Evolutionary conservation across 1,140 invertebrate species (phyloP).

Genomic region (Drosophila bipectinata): DNA sequence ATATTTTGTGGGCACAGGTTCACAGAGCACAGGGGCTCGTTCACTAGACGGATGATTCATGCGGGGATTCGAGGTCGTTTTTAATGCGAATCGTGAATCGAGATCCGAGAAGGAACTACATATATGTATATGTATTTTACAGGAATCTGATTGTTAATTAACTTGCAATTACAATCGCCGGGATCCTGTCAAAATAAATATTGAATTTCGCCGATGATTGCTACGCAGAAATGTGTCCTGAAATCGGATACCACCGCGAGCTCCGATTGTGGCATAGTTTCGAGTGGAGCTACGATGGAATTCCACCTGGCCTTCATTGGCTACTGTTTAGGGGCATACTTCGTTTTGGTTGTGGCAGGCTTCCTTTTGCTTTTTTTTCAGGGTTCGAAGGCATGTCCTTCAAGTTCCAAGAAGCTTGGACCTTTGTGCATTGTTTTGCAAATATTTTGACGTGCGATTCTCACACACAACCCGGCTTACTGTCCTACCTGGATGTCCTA

Average conservation of each 20-base stretch:
- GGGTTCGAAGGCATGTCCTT: slow-evolving; percentile 47
- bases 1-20: slow-evolving; percentile 65
- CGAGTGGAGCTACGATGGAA: background rate
- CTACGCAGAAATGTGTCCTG: background rate
- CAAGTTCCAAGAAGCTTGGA: slow-evolving; percentile 45
- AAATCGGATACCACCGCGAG: slow-evolving; percentile 24
- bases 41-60: slow-evolving; percentile 49
- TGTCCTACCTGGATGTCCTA: slow-evolving; percentile 21
- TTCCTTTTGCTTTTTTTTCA: slow-evolving; percentile 9
- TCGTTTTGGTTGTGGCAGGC: background rate
- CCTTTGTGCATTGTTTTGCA: slow-evolving; percentile 71
- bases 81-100: slow-evolving; percentile 42
- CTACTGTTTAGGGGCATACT: slow-evolving; percentile 12
- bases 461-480: slow-evolving; percentile 1
- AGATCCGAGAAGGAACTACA: too few species aligned
- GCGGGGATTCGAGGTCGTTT: slow-evolving; percentile 17
- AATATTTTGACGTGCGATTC: slow-evolving; percentile 75
- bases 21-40: background rate
- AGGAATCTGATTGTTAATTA: slow-evolving; percentile 70
- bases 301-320: slow-evolving; percentile 39
- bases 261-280: background rate
- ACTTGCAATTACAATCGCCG: slow-evolving; percentile 65
- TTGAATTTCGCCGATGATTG: slow-evolving; percentile 55
- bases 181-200: slow-evolving; percentile 74
- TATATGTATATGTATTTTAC: slow-evolving; percentile 15